Base-by-base conservation (phyloP, 2,888 invertebrate genomes). In the Xanthorhoe spadicearia region DNA sequence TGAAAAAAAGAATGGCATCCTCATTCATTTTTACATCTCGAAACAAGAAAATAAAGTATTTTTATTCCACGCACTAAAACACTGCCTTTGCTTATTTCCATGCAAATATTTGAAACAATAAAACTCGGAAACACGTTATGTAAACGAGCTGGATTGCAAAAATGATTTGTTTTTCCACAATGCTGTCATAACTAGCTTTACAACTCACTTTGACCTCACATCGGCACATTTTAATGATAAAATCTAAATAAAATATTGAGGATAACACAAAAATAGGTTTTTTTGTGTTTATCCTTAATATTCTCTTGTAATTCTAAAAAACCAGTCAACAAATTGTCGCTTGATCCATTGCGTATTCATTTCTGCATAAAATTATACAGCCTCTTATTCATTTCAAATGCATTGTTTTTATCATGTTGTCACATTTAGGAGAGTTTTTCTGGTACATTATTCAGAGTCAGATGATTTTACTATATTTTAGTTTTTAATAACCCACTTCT, bases 51-150 rank as follows among this genome's bases (percentile, higher is more conserved):
- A 57, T 52, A 63, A 53, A 52, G 19, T n/a, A 23, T 53, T 58
- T 55, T 50, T 55, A 51, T 59, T 17, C 32, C n/a, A 32, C 58
- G 48, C 38, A 52, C 66, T 62, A 50, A 61, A 59, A 52, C 17
- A 55, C 49, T 52, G 54, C 50, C 48, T 61, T 32, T 52, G 61
- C 66, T 72, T 71, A 69, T 74, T 64, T 70, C 64, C 64, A 68
- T 64, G 68, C 68, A 68, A 71, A 68, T 71, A 68, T 68, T 71
- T 66, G 66, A 68, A 66, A 66, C 64, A 68, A 71, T 71, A 71
- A 66, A 68, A 71, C 61, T 58, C 52, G 49, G 64, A 53, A 64
- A 56, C 48, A 57, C 51, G 64, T 66, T 68, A 66, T 68, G 68
- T 62, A 67, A 68, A 62, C 64, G 48, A 58, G 59, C 56, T 71